phyloP scores from a whole-genome alignment of 2,113 vertebrate species.

The Triplophysa siluroides region DNA sequence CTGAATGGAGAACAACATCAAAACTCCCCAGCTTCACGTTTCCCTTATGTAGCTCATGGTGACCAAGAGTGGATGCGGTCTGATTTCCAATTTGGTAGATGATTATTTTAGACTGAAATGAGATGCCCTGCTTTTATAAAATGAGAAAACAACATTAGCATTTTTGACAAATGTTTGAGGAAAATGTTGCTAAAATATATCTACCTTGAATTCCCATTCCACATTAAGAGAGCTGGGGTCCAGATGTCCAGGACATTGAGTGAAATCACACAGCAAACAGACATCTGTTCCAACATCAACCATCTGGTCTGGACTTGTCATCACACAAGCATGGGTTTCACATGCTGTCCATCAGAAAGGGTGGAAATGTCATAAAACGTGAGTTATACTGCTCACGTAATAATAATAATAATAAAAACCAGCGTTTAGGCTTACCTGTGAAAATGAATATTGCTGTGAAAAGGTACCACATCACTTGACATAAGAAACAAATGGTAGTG shows the following conservation, averaged over 20 bases:
- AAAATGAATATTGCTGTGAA: neutral
- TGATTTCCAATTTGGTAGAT: slow-evolving; percentile 18
- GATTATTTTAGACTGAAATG: neutral
- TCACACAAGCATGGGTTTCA: slow-evolving; percentile 18
- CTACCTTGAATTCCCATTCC: slow-evolving; percentile 41
- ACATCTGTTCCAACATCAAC: slow-evolving; percentile 20
- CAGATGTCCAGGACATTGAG: slow-evolving; percentile 11
- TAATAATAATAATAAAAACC: neutral
- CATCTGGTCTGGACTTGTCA: neutral
- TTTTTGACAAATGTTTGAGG: neutral
- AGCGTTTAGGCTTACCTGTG: slow-evolving; percentile 8
- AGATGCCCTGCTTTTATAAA: neutral
- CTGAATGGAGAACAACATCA: slow-evolving; percentile 8
- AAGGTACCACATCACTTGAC: slow-evolving; percentile 1
- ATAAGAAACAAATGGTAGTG: neutral
- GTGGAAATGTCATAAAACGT: neutral
- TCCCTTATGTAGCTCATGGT: neutral
- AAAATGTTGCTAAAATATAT: neutral
- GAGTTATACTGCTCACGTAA: neutral
- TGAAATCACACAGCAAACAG: slow-evolving; percentile 33
- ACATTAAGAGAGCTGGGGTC: slow-evolving; percentile 5
- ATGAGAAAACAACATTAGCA: neutral
- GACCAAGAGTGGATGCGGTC: neutral
- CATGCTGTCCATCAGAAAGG: neutral
- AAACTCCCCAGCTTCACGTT: slow-evolving; percentile 29